phyloP scores from a whole-genome alignment of 2,888 invertebrate genomes.

The Apomyelois bistriatella region DNA sequence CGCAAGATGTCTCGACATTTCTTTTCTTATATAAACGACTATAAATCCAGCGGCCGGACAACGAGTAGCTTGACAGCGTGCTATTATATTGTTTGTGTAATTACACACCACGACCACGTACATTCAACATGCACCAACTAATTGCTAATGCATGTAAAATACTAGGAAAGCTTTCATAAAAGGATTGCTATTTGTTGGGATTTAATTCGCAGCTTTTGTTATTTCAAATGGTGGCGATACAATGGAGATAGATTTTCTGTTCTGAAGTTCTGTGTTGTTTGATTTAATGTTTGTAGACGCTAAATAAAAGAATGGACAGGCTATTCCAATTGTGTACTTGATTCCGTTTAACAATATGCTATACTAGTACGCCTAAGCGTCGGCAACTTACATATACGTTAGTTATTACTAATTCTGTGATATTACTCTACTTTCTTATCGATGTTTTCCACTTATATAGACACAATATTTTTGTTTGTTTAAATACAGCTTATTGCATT shows the following conservation, averaged over 20 bases:
- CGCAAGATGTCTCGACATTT: constrained; percentile 54
- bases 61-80: constrained; percentile 49
- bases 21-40: constrained; percentile 46
- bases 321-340: no score
- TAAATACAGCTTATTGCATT: no score
- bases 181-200: constrained; percentile 22
- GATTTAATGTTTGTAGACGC: neutral
- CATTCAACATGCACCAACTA: constrained; percentile 45
- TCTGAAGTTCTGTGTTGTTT: neutral
- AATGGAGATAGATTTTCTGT: neutral
- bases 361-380: neutral
- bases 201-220: constrained; percentile 1
- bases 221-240: neutral
- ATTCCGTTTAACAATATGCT: no score
- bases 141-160: constrained; percentile 60
- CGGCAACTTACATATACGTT: no score
- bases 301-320: neutral
- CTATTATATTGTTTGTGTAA: constrained; percentile 73
- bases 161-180: constrained; percentile 44
- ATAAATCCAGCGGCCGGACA: constrained; percentile 53
- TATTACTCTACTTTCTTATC: no score
- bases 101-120: constrained; percentile 45
- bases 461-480: no score
- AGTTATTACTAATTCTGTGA: no score
- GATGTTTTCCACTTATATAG: no score